phyloP scores from a whole-genome alignment of 2,113 vertebrate genomes.

The Petaurus breviceps region DNA sequence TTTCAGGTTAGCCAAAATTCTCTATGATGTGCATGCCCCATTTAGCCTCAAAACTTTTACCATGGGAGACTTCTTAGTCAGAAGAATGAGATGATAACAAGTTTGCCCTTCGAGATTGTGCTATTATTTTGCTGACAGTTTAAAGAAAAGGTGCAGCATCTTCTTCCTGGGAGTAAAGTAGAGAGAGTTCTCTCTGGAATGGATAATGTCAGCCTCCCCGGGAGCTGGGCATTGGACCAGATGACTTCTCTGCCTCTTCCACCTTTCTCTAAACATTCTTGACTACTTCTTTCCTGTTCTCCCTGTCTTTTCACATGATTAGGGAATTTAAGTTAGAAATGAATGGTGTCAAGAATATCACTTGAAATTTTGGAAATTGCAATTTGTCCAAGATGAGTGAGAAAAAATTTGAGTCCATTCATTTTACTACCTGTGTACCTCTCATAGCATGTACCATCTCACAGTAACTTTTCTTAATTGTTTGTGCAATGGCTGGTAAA shows the following conservation, averaged over 20 bases:
- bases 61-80: constrained; percentile 44
- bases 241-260: background rate
- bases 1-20: constrained; percentile 71
- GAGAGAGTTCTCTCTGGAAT: constrained; percentile 18
- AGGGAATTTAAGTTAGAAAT: constrained; percentile 6
- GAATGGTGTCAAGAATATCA: background rate
- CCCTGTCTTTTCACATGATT: constrained; percentile 23
- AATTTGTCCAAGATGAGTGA: constrained; percentile 23
- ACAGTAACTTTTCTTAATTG: constrained; percentile 37
- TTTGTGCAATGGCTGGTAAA: background rate
- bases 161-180: background rate
- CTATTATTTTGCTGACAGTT: constrained; percentile 28
- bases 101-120: constrained; percentile 3
- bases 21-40: constrained; percentile 43
- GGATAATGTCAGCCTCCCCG: background rate
- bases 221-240: background rate
- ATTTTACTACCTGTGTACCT: constrained; percentile 3
- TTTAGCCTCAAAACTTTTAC: constrained; percentile 62
- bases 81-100: constrained; percentile 28
- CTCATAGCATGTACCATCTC: background rate
- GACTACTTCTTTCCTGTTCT: background rate
- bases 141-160: background rate
- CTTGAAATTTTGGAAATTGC: constrained; percentile 28
- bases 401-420: constrained; percentile 45
- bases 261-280: constrained; percentile 12